Evolutionary conservation across 2,888 invertebrate genomes (phyloP).

Genomic region (Halocaridina rubra): DNA sequence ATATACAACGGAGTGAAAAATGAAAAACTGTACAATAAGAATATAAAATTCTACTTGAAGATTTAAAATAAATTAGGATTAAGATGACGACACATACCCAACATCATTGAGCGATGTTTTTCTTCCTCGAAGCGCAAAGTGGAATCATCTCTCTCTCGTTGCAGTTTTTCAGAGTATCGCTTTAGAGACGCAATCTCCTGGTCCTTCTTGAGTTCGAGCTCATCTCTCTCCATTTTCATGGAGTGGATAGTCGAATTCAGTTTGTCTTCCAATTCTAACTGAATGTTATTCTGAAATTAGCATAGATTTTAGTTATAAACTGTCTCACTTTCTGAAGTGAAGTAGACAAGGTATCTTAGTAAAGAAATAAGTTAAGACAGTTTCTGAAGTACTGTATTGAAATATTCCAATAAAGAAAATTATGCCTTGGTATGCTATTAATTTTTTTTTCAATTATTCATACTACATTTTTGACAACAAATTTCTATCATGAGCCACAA

Average conservation of each 20-base stretch:
- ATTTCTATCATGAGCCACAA: too few relatives aligned
- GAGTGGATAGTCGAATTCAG: conserved; percentile 55
- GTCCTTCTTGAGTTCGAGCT: conserved; percentile 45
- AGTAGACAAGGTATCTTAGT: too few relatives aligned
- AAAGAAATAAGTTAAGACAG: too few relatives aligned
- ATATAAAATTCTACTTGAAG: too few relatives aligned
- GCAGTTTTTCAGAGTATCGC: conserved; percentile 55
- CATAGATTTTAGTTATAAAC: not conserved
- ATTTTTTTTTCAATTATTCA: too few relatives aligned
- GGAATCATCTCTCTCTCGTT: conserved; percentile 56
- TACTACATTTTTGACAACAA: too few relatives aligned
- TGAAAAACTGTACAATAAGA: too few relatives aligned
- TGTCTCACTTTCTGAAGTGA: not conserved
- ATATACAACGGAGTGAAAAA: too few relatives aligned
- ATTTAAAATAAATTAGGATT: too few relatives aligned
- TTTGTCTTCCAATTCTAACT: conserved; percentile 57
- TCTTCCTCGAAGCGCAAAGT: conserved; percentile 60
- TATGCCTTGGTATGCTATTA: too few relatives aligned
- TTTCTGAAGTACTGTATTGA: too few relatives aligned
- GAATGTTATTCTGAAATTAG: conserved; percentile 46
- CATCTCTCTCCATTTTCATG: conserved; percentile 56
- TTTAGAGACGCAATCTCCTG: conserved; percentile 48
- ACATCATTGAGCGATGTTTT: conserved; percentile 58
- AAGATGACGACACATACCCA: conserved; percentile 38
- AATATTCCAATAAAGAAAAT: too few relatives aligned